phyloP scores from a whole-genome alignment of 2,888 invertebrate species.

The Zaprionus bogoriensis region DNA sequence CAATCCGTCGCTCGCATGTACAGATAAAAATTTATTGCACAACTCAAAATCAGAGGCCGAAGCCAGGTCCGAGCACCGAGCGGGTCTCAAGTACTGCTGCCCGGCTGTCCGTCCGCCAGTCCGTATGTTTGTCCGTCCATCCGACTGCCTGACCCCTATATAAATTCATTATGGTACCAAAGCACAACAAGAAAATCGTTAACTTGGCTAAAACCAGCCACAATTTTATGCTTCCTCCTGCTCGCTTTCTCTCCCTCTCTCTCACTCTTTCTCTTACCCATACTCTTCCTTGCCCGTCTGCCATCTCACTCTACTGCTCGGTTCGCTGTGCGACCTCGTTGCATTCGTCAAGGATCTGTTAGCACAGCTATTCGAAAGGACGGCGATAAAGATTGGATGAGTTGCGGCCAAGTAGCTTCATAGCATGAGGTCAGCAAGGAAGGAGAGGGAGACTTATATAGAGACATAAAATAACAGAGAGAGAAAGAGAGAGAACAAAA shows the following conservation, averaged over 20 bases:
- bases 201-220: conserved; percentile 41
- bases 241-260: background rate
- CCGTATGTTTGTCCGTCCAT: background rate
- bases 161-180: conserved; percentile 59
- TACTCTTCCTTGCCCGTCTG: too few relatives aligned
- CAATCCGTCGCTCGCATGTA: conserved; percentile 67
- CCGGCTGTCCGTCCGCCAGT: conserved; percentile 1
- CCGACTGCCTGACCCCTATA: conserved; percentile 32
- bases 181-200: conserved; percentile 63
- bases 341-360: conserved; percentile 65
- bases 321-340: conserved; percentile 52
- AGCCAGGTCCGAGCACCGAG: conserved; percentile 12
- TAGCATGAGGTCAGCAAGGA: background rate
- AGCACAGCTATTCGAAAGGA: conserved; percentile 36
- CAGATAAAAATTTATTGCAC: conserved; percentile 77
- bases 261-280: background rate
- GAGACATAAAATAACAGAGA: background rate
- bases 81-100: conserved; percentile 16
- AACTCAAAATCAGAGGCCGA: conserved; percentile 70
- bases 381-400: conserved; percentile 40
- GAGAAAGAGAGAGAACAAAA: background rate
- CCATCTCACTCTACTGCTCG: background rate
- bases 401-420: conserved; percentile 34
- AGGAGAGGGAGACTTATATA: background rate
- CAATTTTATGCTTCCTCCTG: conserved; percentile 23